Percentiles rank a stretch among this genome's conserved stretches.
phyloP scores from a whole-genome alignment of 2,888 invertebrate species.

The Chrysina gloriosa region DNA sequence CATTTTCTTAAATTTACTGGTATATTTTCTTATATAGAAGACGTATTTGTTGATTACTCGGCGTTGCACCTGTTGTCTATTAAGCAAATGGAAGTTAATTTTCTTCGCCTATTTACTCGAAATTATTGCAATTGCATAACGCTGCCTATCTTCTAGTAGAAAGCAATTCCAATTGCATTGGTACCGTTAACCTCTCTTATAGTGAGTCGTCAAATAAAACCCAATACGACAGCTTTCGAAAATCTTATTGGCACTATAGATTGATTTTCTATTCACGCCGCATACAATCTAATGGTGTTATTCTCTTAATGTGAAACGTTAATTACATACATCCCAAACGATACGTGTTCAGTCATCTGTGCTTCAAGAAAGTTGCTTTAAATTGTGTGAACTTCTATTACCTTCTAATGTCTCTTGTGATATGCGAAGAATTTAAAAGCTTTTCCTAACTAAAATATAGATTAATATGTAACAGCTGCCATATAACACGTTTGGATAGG shows the following conservation, averaged over 20 bases:
- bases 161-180: constrained; percentile 3
- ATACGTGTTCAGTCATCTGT: constrained; percentile 1
- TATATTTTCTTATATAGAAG: neutral
- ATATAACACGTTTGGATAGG: neutral
- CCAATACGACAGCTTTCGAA: constrained; percentile 1
- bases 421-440: constrained; percentile 1
- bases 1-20: neutral
- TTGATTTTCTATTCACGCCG: constrained; percentile 24
- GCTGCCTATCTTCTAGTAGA: neutral
- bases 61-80: constrained; percentile 21
- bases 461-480: neutral
- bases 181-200: constrained; percentile 11
- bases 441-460: constrained; percentile 22
- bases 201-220: neutral
- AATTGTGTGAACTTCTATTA: constrained; percentile 15
- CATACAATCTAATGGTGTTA: neutral
- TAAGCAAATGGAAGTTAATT: constrained; percentile 22
- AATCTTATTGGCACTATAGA: constrained; percentile 15
- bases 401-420: neutral
- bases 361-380: constrained; percentile 15
- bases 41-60: neutral
- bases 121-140: constrained; percentile 25
- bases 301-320: constrained; percentile 27
- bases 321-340: constrained; percentile 15
- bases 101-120: constrained; percentile 1